phyloP scores from a whole-genome alignment of 2,113 vertebrate genomes.

The Gulo gulo region DNA sequence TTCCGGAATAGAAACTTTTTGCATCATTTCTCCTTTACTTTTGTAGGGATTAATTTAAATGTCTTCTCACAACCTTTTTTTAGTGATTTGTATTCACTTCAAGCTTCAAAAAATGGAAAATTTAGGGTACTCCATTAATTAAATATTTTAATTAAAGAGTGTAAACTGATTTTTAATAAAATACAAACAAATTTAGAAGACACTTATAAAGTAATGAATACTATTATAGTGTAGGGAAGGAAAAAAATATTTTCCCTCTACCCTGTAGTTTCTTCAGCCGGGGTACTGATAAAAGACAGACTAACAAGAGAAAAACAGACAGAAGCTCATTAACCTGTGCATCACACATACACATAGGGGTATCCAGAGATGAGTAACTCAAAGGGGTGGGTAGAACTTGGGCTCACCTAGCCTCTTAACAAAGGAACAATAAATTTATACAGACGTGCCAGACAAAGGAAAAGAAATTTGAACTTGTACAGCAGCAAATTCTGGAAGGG shows the following conservation, averaged over 20 bases:
- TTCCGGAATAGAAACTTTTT: background rate
- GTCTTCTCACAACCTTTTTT: background rate
- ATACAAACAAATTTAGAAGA: background rate
- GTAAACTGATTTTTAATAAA: background rate
- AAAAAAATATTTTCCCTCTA: background rate
- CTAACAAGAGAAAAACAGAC: background rate
- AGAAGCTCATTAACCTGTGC: background rate
- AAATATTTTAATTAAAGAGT: background rate
- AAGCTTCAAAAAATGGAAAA: background rate
- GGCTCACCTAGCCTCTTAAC: background rate
- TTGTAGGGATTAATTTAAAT: background rate
- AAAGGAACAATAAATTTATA: background rate
- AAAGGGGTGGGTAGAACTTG: background rate
- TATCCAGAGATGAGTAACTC: background rate
- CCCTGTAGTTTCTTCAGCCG: background rate
- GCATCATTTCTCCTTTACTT: background rate
- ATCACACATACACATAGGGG: background rate
- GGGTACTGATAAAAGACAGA: background rate
- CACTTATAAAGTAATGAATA: background rate
- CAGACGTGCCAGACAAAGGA: background rate
- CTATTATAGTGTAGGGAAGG: background rate
- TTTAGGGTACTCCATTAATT: background rate
- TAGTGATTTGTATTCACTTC: background rate
- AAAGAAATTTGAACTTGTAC: background rate
- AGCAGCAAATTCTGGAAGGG: background rate